phyloP scores from a whole-genome alignment of 2,113 vertebrate genomes.

The Crocuta crocuta region DNA sequence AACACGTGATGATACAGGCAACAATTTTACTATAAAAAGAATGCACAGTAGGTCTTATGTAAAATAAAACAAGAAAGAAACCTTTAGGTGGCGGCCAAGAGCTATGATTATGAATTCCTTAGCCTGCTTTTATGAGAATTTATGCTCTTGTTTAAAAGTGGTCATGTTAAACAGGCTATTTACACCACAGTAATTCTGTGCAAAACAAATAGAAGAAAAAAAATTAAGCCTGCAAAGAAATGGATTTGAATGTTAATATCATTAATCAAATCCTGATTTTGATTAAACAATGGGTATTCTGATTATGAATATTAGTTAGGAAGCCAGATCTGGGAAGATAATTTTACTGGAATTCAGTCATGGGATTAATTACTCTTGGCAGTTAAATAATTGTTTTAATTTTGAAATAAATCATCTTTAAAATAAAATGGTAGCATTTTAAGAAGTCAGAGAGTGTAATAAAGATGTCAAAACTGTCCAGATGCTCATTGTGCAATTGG shows the following conservation, averaged over 20 bases:
- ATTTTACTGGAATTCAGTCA: constrained; percentile 18
- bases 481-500: constrained; percentile 59
- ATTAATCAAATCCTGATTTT: constrained; percentile 48
- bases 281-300: not conserved
- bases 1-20: not conserved
- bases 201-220: constrained; percentile 46
- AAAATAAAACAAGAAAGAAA: constrained; percentile 74
- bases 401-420: constrained; percentile 56
- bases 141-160: constrained; percentile 65
- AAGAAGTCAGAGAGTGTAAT: constrained; percentile 30
- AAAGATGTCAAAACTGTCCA: constrained; percentile 65
- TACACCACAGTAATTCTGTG: constrained; percentile 35
- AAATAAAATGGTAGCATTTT: constrained; percentile 73
- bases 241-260: constrained; percentile 27
- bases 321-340: constrained; percentile 5
- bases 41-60: constrained; percentile 71
- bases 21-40: constrained; percentile 46
- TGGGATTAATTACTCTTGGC: constrained; percentile 28
- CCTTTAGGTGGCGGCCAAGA: constrained; percentile 91
- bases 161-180: constrained; percentile 28
- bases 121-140: constrained; percentile 72
- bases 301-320: constrained; percentile 22
- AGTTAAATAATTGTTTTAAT: constrained; percentile 47
- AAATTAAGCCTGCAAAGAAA: constrained; percentile 12
- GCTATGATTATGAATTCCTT: constrained; percentile 83